Evolutionary conservation across 2,113 vertebrate species (phyloP).

Genomic region (Eulacestoma nigropectus): DNA sequence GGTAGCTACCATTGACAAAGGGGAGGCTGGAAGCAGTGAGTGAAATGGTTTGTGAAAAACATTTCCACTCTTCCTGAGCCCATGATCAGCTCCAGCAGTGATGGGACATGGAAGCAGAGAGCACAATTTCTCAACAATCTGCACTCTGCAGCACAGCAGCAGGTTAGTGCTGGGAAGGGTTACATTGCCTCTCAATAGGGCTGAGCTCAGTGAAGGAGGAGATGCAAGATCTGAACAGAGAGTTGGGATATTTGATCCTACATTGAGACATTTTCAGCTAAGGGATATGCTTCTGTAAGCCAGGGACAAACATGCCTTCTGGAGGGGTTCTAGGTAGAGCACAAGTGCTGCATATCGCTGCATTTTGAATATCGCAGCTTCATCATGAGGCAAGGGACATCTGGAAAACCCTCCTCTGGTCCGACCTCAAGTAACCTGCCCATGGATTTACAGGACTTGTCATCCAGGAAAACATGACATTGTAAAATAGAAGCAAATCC

Average conservation of each 20-base stretch:
- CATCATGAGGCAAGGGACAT: rapidly evolving
- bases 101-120: not conserved
- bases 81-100: not conserved
- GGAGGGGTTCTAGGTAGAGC: not conserved
- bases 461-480: not conserved
- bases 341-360: not conserved
- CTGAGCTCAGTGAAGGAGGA: not conserved
- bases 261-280: not conserved
- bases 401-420: not conserved
- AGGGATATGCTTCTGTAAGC: not conserved
- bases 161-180: not conserved
- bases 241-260: not conserved
- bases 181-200: rapidly evolving
- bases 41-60: not conserved
- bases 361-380: not conserved
- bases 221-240: not conserved
- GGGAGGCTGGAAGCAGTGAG: not conserved
- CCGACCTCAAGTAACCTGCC: not conserved
- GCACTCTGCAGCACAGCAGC: not conserved
- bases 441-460: not conserved
- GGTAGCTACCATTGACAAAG: not conserved
- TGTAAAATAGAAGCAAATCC: not conserved
- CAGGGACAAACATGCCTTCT: not conserved
- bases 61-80: not conserved
- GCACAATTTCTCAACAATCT: not conserved